Percentiles rank a stretch among this genome's conserved stretches.
phyloP scores from a whole-genome alignment of 2,888 invertebrate species.

The Agrochola macilenta region DNA sequence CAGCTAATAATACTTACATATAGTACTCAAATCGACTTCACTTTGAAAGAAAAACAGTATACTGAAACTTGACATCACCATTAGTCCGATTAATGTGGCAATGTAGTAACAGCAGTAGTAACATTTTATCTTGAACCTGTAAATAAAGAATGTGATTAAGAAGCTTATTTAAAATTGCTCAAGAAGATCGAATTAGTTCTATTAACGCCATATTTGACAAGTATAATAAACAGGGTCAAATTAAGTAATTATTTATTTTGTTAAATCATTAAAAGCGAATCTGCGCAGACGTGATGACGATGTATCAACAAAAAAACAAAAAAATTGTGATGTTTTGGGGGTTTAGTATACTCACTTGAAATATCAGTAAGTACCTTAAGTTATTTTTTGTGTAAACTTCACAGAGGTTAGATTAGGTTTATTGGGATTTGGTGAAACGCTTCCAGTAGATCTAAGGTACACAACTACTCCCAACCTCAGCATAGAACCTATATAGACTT shows the following conservation, averaged over 20 bases:
- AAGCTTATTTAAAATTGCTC: neutral
- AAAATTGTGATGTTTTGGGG: too few species aligned
- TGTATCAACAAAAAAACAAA: too few species aligned
- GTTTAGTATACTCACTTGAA: too few species aligned
- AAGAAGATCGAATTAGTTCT: too few species aligned
- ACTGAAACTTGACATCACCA: slow-evolving; percentile 49
- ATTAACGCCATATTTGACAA: too few species aligned
- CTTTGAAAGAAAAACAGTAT: slow-evolving; percentile 60
- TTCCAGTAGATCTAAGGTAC: neutral
- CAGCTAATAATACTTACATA: slow-evolving; percentile 67
- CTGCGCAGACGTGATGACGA: too few species aligned
- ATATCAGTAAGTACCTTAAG: too few species aligned
- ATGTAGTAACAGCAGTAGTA: slow-evolving; percentile 67
- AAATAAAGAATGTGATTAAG: slow-evolving; percentile 1
- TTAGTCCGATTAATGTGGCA: slow-evolving; percentile 61
- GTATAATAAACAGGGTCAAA: too few species aligned
- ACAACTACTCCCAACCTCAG: too few species aligned
- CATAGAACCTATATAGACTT: neutral
- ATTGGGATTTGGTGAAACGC: neutral
- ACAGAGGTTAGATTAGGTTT: neutral
- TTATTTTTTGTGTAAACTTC: too few species aligned
- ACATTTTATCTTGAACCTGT: slow-evolving; percentile 59
- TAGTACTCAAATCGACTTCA: slow-evolving; percentile 53
- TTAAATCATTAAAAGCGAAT: too few species aligned
- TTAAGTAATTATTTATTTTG: too few species aligned